phyloP scores from a whole-genome alignment of 2,797 vertebrate species.

The Myotis daubentonii region DNA sequence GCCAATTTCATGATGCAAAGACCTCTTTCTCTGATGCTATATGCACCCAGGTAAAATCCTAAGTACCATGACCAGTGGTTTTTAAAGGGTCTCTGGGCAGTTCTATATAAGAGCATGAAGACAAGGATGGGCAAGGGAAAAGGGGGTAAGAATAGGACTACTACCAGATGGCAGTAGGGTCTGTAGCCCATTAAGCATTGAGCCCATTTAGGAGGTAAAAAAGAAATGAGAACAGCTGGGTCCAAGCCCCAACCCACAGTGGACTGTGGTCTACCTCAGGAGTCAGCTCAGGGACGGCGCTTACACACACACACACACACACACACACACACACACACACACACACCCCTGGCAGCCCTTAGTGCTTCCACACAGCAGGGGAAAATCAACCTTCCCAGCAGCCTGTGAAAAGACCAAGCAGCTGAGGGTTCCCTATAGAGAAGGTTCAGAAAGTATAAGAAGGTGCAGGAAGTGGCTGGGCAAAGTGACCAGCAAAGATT shows the following conservation, averaged over 20 bases:
- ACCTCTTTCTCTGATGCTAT: slow-evolving; percentile 10
- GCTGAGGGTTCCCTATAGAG: slow-evolving; percentile 25
- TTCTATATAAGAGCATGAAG: background rate
- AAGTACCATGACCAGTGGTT: background rate
- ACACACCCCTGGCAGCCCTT: background rate
- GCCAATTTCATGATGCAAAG: slow-evolving; percentile 7
- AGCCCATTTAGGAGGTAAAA: background rate
- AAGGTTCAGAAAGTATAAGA: slow-evolving; percentile 4
- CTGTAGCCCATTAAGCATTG: background rate
- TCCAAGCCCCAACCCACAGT: background rate
- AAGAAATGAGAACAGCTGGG: background rate
- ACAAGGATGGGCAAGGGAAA: background rate
- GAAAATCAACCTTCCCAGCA: slow-evolving; percentile 53
- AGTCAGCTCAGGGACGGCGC: background rate
- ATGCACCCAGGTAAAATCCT: background rate
- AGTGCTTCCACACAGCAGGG: slow-evolving; percentile 49
- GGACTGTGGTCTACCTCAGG: slow-evolving; percentile 31
- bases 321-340: background rate
- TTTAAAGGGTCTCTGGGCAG: background rate
- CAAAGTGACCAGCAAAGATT: slow-evolving; percentile 51
- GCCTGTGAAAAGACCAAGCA: slow-evolving; percentile 33
- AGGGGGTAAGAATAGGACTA: background rate
- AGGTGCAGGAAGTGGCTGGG: background rate
- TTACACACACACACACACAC: background rate
- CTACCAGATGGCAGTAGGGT: background rate